Evolutionary conservation across 2,888 invertebrate species (phyloP).

Genomic region (Drosophila limbata): DNA sequence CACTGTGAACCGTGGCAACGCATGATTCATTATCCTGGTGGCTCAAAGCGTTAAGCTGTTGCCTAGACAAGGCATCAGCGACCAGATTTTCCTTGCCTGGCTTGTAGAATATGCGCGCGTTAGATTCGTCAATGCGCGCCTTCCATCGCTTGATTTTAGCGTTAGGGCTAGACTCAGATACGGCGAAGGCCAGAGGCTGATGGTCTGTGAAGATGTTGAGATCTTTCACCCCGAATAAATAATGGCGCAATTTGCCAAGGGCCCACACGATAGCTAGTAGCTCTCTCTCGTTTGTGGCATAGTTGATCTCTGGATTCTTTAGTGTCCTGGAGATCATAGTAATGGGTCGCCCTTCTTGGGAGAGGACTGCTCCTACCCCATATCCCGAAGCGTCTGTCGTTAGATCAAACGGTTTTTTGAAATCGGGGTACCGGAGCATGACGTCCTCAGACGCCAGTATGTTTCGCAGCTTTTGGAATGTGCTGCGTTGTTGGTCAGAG

Average conservation of each 20-base stretch:
- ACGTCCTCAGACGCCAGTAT: conserved; percentile 18
- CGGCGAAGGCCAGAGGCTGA: neutral
- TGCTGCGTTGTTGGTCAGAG: neutral
- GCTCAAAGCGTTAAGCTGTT: neutral
- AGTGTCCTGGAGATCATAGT: conserved; percentile 11
- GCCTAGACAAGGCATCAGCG: neutral
- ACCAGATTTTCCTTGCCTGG: neutral
- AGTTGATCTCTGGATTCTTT: conserved; percentile 6
- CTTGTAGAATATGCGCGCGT: neutral
- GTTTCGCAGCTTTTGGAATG: neutral
- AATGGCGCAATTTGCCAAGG: conserved; percentile 8
- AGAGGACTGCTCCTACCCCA: conserved; percentile 8
- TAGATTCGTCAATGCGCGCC: neutral
- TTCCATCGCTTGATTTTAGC: neutral
- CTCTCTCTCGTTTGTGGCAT: conserved; percentile 8
- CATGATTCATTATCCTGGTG: neutral
- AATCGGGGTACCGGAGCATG: conserved; percentile 12
- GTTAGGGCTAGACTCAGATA: neutral
- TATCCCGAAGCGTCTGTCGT: conserved; percentile 17
- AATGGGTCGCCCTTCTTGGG: conserved; percentile 1
- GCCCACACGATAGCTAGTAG: conserved; percentile 16
- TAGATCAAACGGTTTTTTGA: conserved; percentile 16
- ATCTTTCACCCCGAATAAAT: neutral
- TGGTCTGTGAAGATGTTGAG: neutral
- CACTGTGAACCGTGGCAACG: neutral